Evolutionary conservation across 2,797 vertebrate species (phyloP).

Genomic region (Agapornis canus): DNA sequence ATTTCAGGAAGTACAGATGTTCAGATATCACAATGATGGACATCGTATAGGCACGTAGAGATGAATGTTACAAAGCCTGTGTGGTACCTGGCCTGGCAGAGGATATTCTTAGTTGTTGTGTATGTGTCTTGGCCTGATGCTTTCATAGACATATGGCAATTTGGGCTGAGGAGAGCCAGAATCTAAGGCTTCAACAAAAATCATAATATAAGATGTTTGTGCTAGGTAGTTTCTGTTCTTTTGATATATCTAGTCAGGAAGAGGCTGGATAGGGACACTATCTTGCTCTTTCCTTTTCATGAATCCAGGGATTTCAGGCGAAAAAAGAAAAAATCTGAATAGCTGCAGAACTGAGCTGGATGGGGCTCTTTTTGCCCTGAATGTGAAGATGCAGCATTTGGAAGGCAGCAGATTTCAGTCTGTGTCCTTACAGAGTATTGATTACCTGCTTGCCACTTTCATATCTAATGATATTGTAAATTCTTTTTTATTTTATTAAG

Average conservation of each 20-base stretch:
- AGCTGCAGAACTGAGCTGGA: not conserved
- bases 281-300: not conserved
- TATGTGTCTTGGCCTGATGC: not conserved
- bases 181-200: not conserved
- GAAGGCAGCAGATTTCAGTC: not conserved
- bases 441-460: not conserved
- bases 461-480: not conserved
- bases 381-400: not conserved
- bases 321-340: not conserved
- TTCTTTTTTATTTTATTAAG: not conserved
- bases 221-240: not conserved
- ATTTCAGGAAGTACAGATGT: not conserved
- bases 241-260: not conserved
- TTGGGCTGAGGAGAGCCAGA: not conserved
- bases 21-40: fast-evolving
- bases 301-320: not conserved
- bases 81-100: not conserved
- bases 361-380: not conserved
- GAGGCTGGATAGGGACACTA: not conserved
- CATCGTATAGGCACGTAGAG: fast-evolving
- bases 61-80: not conserved
- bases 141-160: not conserved
- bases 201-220: not conserved
- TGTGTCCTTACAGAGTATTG: not conserved
- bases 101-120: not conserved